phyloP scores from a whole-genome alignment of 2,888 invertebrate genomes.

The Andrena bucephala region DNA sequence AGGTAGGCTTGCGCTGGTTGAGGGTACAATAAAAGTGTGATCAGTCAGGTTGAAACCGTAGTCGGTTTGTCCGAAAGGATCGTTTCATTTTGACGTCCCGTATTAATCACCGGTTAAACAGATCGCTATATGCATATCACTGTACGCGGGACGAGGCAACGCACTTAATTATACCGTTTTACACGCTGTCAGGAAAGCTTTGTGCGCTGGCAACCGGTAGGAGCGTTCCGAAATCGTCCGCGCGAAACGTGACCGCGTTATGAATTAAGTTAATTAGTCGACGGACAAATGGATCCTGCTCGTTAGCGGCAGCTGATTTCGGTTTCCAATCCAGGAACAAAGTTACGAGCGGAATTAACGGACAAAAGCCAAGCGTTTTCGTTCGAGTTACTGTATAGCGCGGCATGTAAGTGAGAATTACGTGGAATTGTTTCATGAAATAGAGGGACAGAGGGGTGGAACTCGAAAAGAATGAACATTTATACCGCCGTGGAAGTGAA shows the following conservation, averaged over 20 bases:
- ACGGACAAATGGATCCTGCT: slow-evolving; percentile 35
- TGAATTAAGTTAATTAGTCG: slow-evolving; percentile 66
- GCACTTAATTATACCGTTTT: slow-evolving; percentile 46
- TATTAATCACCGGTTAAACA: slow-evolving; percentile 57
- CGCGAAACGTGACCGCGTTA: slow-evolving; percentile 27
- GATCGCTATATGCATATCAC: slow-evolving; percentile 35
- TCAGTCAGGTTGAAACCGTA: not conserved
- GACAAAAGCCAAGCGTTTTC: not conserved
- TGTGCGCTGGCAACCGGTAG: not conserved
- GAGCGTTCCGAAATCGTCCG: slow-evolving; percentile 11
- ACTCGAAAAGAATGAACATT: not conserved
- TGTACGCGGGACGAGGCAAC: slow-evolving; percentile 15
- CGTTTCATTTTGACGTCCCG: not conserved
- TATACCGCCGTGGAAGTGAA: not conserved
- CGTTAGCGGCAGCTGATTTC: slow-evolving; percentile 35
- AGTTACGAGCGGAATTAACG: slow-evolving; percentile 37
- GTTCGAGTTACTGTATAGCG: not conserved
- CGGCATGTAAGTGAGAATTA: not conserved
- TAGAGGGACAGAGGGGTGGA: not conserved
- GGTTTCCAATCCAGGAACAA: slow-evolving; percentile 23
- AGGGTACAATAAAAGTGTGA: not conserved
- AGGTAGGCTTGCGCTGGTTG: no score
- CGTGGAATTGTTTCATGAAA: not conserved
- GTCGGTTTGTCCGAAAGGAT: not conserved
- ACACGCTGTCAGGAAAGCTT: slow-evolving; percentile 13